Conservation (phyloP, 37 sponge, comb jelly and placozoan genomes). For the Chondrilla cf. caribensis region DNA sequence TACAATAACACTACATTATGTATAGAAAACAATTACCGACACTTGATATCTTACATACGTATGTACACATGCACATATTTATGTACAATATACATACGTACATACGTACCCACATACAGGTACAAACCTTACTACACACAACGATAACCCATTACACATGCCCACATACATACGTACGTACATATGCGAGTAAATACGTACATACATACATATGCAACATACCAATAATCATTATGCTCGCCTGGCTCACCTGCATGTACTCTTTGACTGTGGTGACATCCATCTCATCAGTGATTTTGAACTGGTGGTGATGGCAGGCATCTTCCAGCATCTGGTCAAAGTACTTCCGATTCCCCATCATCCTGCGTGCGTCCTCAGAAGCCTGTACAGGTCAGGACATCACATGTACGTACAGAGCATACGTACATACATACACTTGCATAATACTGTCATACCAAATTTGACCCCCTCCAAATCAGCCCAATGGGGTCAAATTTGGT, state of each 20-base stretch:
- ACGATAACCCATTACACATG: not conserved
- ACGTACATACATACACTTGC: not conserved
- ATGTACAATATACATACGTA: not conserved
- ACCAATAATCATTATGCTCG: too few relatives aligned
- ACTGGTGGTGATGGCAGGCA: constrained; percentile 65
- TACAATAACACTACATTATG: too few relatives aligned
- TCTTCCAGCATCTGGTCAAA: constrained; percentile 85
- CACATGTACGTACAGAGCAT: not conserved
- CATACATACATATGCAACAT: not conserved
- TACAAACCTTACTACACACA: too few relatives aligned
- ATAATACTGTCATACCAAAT: not conserved
- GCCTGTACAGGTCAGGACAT: constrained; percentile 49
- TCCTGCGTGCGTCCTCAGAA: constrained; percentile 79
- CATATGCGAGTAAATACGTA: not conserved
- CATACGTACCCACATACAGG: not conserved
- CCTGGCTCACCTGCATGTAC: constrained; percentile 90
- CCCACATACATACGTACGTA: not conserved
- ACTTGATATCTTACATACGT: not conserved
- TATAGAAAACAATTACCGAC: not conserved
- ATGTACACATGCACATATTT: not conserved
- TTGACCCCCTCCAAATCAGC: too few relatives aligned
- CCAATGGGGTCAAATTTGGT: too few relatives aligned
- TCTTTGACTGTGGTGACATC: constrained; percentile 92
- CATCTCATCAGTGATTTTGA: constrained; percentile 66
- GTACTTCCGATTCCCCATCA: constrained; percentile 87